Base-by-base conservation (phyloP, 2,797 vertebrate genomes). In the Telmatherina bonti region DNA sequence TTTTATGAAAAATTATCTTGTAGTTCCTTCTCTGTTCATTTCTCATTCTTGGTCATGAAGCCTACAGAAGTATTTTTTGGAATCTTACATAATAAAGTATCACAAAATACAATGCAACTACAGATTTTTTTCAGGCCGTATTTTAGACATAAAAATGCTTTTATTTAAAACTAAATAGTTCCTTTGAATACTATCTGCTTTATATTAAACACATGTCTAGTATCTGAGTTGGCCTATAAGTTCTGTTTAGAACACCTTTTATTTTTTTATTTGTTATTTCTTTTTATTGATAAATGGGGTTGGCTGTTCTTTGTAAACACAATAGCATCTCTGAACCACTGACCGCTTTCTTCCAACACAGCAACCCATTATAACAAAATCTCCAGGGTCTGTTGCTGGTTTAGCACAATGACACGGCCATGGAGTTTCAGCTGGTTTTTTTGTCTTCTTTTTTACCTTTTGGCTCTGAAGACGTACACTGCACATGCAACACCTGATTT, bases 251-350 rank as follows among this genome's bases (percentile, higher is more conserved):
- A 52, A 12, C 22, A 26, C 20, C 16, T 38, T 13, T 22, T n/a
- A 6, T 26, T 27, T 27, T 20, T 36, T 45, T n/a, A 12, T 22
- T 26, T 52, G 36, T 69, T 41, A 29, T 73, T 71, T 57, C 59
- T 60, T 79, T 70, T 85, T 18, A 68, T 55, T 29, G 71, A 64
- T 60, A 64, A 79, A 69, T 71, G 62, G 57, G 65, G 62, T 24
- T 29, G 80, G 68, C 81, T 87, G 89, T 89, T 90, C 84, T 70
- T 73, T 58, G n/a, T 67, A 36, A 80, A 78, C 66, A 95, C 94
- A 95, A 94, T 89, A 70, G 72, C 77, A 67, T 76, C 90, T 93
- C 92, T 94, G 92, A 94, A 79, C 74, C 31, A 58, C 66, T 67
- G 78, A 75, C 79, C 6, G 62, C 70, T 62, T 62, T 76, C 79